These are phyloP conservation scores for Mohoua ochrocephala DNA, from an alignment of 2,113 vertebrate genomes.

Conservation along the genomic window DNA sequence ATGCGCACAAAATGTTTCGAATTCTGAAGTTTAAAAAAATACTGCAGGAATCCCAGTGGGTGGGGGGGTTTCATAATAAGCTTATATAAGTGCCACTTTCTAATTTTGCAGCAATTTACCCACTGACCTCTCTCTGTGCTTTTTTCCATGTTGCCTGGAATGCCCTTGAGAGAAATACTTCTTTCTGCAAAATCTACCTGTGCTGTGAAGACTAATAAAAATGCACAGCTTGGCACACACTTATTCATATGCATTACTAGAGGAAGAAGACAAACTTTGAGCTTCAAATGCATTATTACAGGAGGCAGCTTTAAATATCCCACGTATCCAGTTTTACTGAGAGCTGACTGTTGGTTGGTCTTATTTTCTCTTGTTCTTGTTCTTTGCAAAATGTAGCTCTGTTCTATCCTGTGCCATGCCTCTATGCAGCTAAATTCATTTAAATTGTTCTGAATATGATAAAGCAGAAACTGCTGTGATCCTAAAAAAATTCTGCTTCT, in stretches of 20 bases:
- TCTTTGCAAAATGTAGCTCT: neutral
- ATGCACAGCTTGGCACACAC: neutral
- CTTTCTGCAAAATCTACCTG: neutral
- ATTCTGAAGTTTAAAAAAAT: constrained; percentile 55
- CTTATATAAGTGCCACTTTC: constrained; percentile 34
- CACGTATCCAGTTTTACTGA: neutral
- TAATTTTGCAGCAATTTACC: constrained; percentile 42
- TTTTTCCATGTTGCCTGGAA: neutral
- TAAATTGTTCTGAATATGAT: neutral
- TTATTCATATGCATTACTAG: neutral
- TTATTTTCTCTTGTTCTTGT: neutral
- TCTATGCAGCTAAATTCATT: neutral
- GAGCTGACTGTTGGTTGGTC: neutral
- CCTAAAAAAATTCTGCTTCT: neutral
- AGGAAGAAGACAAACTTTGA: neutral
- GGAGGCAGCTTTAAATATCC: neutral
- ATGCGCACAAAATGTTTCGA: constrained; percentile 49
- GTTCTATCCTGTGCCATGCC: neutral
- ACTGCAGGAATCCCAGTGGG: constrained; percentile 35
- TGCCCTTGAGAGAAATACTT: neutral
- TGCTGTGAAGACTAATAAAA: neutral
- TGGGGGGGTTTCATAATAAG: neutral
- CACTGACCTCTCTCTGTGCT: neutral
- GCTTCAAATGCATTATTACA: neutral
- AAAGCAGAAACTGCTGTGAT: neutral